Base-by-base conservation (phyloP, 2,888 invertebrate species). In the Neria commutata region DNA sequence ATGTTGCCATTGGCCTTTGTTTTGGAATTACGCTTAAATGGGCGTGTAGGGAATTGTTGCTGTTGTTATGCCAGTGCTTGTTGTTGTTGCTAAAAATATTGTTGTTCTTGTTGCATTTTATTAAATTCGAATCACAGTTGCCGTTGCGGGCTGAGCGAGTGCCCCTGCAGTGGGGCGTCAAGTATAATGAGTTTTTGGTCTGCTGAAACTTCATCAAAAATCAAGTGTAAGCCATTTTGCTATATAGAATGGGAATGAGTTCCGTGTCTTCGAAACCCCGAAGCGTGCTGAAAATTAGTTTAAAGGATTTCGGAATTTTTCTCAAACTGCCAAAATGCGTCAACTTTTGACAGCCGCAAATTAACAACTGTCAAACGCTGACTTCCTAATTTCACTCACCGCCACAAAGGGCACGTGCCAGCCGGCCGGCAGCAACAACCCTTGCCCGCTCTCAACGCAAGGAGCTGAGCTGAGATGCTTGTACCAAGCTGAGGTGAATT, bases 31-130 rank as follows among this genome's bases (percentile, higher is more conserved):
- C 64, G 58, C 61, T 62, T 54, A 54, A 62, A 62, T 58, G 54
- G 58, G 56, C 61, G 54, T 62, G 58, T 56, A 62, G 61, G 61
- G 58, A 63, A 64, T 63, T 65, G 59, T 64, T 67, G 59, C 59
- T 54, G 47, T 45, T 34, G 14, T 21, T 8, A 37, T 51, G 23
- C 42, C 25, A 33, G 25, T 42, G 2, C 8, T 40, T 53, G 54
- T 53, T 48, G 45, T 34, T 55, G 59, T 62, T 50, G 46, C 56
- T 56, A 60, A 23, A 11, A 11, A 26, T 40, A 25, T 51, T 57
- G n/a, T 52, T 62, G 17, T 17, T 29, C 3, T 37, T 37, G 37
- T 37, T 37, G n/a, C 53, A 29, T 56, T 56, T 60, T 61, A 61
- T 61, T 59, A 56, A 60, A 60, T 61, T 63, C 58, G 56, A 63